Conservation (phyloP, 2,113 vertebrate species). For the Choloepus hoffmanni region DNA sequence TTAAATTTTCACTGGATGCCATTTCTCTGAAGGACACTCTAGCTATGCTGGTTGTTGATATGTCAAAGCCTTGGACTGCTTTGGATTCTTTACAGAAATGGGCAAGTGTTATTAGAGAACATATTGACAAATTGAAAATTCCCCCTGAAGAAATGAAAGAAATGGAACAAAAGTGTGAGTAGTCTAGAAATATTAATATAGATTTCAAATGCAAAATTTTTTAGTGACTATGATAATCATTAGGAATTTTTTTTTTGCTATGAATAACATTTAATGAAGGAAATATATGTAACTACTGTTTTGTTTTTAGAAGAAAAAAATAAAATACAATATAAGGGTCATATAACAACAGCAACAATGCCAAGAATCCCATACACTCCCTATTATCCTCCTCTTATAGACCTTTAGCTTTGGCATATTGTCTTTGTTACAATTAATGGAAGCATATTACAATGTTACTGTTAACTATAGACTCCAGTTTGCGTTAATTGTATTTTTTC, state of each 20-base stretch:
- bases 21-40: conserved; percentile 93
- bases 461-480: too few species aligned
- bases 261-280: conserved; percentile 24
- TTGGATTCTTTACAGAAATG: conserved; percentile 98
- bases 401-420: too few species aligned
- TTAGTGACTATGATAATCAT: background rate
- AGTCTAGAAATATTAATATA: conserved; percentile 2
- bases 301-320: background rate
- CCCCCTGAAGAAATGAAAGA: conserved; percentile 97
- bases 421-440: too few species aligned
- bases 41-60: conserved; percentile 93
- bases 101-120: conserved; percentile 96
- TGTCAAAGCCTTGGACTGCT: conserved; percentile 98
- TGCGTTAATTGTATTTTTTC: too few species aligned
- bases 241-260: background rate
- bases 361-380: too few species aligned
- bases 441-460: too few species aligned
- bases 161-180: conserved; percentile 97
- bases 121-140: conserved; percentile 96
- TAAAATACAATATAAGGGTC: too few species aligned
- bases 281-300: background rate
- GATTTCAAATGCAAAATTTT: background rate
- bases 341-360: too few species aligned
- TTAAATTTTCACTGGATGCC: conserved; percentile 94
- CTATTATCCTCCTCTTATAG: too few species aligned